These are phyloP conservation scores for Epinephelus moara DNA, from an alignment of 2,113 vertebrate genomes.

Conservation along the genomic window DNA sequence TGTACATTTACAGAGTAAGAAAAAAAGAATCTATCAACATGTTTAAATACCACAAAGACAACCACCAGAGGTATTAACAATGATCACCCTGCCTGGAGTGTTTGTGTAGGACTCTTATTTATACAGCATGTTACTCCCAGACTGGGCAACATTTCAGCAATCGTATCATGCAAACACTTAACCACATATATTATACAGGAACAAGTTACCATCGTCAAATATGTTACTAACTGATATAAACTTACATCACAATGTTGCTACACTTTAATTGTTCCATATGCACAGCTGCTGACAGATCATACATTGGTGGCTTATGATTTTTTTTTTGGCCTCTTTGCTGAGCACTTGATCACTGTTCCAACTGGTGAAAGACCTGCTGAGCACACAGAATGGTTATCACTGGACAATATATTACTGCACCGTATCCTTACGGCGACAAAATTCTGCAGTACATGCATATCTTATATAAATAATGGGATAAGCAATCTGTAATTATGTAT, in stretches of 20 bases:
- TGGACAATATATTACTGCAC: slow-evolving; percentile 38
- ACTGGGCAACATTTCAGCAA: not conserved
- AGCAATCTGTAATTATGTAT: slow-evolving; percentile 5
- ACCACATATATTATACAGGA: slow-evolving; percentile 21
- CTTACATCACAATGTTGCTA: slow-evolving; percentile 34
- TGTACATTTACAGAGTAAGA: slow-evolving; percentile 68
- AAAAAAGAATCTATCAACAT: slow-evolving; percentile 57
- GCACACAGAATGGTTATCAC: slow-evolving; percentile 42
- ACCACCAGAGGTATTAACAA: slow-evolving; percentile 55
- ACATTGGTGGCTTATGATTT: not conserved
- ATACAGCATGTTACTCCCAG: slow-evolving; percentile 39
- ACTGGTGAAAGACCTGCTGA: slow-evolving; percentile 44
- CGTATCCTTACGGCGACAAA: not conserved
- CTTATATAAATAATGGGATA: slow-evolving; percentile 50
- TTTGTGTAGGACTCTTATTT: slow-evolving; percentile 41
- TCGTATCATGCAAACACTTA: slow-evolving; percentile 39
- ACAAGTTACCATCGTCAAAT: slow-evolving; percentile 25
- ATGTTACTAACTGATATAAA: slow-evolving; percentile 23
- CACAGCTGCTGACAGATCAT: slow-evolving; percentile 25
- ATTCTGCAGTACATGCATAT: slow-evolving; percentile 36
- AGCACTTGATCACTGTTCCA: slow-evolving; percentile 45
- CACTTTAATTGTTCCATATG: slow-evolving; percentile 17
- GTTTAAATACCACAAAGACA: slow-evolving; percentile 77
- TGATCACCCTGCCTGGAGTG: slow-evolving; percentile 42
- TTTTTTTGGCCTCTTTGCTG: slow-evolving; percentile 16